These are phyloP conservation scores for Perognathus longimembris DNA, from an alignment of 2,113 vertebrate genomes.

Conservation along the genomic window DNA sequence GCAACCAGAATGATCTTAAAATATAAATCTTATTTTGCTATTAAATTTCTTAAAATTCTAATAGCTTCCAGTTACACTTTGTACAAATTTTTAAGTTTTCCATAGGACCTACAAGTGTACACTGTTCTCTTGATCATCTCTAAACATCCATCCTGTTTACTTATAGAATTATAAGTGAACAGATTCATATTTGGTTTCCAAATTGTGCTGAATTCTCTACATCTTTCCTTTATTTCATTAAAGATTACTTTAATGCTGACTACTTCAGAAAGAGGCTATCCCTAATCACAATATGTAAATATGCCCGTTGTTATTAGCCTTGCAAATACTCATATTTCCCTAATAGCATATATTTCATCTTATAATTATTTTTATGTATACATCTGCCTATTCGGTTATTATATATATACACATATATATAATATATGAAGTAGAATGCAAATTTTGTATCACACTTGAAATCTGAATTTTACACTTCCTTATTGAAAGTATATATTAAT, in stretches of 20 bases:
- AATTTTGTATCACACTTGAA: neutral
- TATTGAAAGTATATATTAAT: neutral
- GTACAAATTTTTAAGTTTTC: neutral
- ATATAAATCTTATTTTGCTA: neutral
- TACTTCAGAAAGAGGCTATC: neutral
- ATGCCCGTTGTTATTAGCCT: neutral
- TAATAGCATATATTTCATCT: neutral
- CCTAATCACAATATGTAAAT: conserved; percentile 10
- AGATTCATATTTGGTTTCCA: neutral
- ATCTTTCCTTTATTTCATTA: neutral
- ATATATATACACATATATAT: no score
- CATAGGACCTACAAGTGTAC: neutral
- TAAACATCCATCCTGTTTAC: neutral
- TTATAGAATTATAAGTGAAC: neutral
- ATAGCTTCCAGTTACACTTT: neutral
- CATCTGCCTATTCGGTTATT: neutral
- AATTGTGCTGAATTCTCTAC: neutral
- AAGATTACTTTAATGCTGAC: neutral
- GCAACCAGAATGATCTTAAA: neutral
- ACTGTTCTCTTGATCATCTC: neutral
- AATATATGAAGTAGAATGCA: neutral
- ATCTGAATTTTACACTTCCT: neutral
- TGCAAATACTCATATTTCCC: neutral
- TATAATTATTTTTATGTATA: neutral
- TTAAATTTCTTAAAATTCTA: neutral